Evolutionary conservation across 2,113 vertebrate species (phyloP).

Genomic region (Sander vitreus): DNA sequence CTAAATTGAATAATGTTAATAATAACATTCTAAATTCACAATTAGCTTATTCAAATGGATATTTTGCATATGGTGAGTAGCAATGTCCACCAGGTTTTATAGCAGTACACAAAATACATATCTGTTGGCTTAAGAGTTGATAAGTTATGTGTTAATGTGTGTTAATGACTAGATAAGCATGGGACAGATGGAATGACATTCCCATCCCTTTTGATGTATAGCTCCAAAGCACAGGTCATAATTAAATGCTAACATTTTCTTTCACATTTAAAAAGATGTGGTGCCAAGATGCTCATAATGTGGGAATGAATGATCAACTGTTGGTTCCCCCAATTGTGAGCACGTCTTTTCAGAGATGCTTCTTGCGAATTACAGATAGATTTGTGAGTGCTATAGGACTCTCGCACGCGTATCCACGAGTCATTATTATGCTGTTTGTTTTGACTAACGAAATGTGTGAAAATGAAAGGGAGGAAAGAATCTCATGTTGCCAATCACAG

Average conservation of each 20-base stretch:
- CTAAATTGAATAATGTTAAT: background rate
- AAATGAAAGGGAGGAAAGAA: constrained; percentile 12
- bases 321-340: background rate
- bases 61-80: background rate
- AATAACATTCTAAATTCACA: background rate
- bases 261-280: background rate
- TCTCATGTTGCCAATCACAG: background rate
- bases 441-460: background rate
- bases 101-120: background rate
- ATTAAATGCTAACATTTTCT: background rate
- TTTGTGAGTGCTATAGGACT: background rate
- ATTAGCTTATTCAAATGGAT: background rate
- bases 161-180: background rate
- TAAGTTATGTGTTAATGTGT: too few species aligned
- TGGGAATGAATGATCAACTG: background rate
- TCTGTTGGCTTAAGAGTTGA: background rate
- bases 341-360: background rate
- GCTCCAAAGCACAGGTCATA: background rate
- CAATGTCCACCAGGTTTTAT: background rate
- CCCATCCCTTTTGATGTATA: background rate
- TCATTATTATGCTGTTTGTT: constrained; percentile 11
- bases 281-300: background rate
- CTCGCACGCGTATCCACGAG: background rate
- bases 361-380: constrained; percentile 13
- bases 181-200: background rate